A percentile compares a stretch with the other conserved stretches of the same genome.
phyloP scores from a whole-genome alignment of 2,797 vertebrate genomes.

The Euphonia xanthogaster region DNA sequence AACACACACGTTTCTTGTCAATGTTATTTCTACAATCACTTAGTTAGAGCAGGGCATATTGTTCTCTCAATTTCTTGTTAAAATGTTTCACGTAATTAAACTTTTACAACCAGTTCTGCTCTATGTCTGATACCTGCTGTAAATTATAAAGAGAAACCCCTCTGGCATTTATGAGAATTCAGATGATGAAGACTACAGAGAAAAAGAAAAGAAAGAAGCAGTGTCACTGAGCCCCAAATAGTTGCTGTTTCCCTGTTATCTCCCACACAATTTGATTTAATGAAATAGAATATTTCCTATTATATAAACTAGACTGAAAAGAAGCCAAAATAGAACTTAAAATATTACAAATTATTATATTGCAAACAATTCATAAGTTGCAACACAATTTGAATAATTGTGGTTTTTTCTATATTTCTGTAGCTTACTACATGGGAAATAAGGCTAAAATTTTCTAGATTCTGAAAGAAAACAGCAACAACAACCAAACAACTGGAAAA shows the following conservation, averaged over 20 bases:
- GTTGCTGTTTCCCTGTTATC: not conserved
- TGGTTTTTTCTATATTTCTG: not conserved
- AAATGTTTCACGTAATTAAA: slow-evolving; percentile 77
- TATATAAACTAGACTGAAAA: not conserved
- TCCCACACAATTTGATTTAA: not conserved
- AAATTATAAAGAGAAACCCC: slow-evolving; percentile 45
- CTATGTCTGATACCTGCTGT: slow-evolving; percentile 66
- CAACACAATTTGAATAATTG: not conserved
- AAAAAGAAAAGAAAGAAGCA: not conserved
- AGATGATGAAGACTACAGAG: not conserved
- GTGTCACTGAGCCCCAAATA: not conserved
- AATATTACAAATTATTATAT: not conserved
- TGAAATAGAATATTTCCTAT: not conserved
- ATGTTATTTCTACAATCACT: slow-evolving; percentile 68
- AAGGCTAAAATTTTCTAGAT: not conserved
- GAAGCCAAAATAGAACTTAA: not conserved
- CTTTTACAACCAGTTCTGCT: slow-evolving; percentile 80
- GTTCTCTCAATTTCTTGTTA: slow-evolving; percentile 78
- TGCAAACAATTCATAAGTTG: not conserved
- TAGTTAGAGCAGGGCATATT: slow-evolving; percentile 73
- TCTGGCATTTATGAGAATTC: slow-evolving; percentile 51
- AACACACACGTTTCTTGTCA: slow-evolving; percentile 73
- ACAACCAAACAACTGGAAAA: not conserved
- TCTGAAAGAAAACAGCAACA: not conserved
- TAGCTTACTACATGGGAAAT: not conserved